A percentile compares a stretch with the other conserved stretches of the same genome.
phyloP scores from a whole-genome alignment of 2,888 invertebrate genomes.

The Altica lythri region DNA sequence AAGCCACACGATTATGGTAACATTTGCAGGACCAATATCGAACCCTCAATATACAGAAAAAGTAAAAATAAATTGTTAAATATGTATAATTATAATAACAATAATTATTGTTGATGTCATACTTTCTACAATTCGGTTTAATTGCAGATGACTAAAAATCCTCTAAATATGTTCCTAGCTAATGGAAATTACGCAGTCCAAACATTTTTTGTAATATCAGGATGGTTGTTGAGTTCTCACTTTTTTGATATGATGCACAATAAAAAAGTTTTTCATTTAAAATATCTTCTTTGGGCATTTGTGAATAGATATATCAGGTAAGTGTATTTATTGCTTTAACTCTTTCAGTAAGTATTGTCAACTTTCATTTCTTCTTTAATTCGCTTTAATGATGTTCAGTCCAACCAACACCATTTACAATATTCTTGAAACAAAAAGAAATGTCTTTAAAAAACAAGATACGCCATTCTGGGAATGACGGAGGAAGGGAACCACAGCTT shows the following conservation, averaged over 20 bases:
- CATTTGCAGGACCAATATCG: slow-evolving; percentile 41
- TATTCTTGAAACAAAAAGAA: too few species aligned
- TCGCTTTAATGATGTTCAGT: too few species aligned
- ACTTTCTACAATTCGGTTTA: too few species aligned
- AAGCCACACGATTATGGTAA: slow-evolving; percentile 43
- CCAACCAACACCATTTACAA: too few species aligned
- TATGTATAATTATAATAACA: background rate
- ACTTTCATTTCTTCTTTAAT: too few species aligned
- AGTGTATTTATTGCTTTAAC: too few species aligned
- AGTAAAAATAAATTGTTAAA: slow-evolving; percentile 31
- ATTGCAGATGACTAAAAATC: slow-evolving; percentile 37
- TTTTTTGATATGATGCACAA: slow-evolving; percentile 40
- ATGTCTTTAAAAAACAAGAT: too few species aligned
- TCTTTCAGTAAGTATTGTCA: too few species aligned
- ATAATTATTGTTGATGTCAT: background rate
- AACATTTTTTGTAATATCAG: slow-evolving; percentile 45
- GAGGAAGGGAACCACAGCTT: too few species aligned
- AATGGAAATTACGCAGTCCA: slow-evolving; percentile 45
- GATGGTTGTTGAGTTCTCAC: slow-evolving; percentile 43
- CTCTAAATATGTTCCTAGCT: slow-evolving; percentile 40
- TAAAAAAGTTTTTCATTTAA: slow-evolving; percentile 36
- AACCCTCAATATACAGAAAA: slow-evolving; percentile 45
- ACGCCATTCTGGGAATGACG: too few species aligned
- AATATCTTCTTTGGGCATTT: slow-evolving; percentile 41
- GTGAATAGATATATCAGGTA: slow-evolving; percentile 49